phyloP scores from a whole-genome alignment of 2,888 invertebrate genomes.

The Dicranocentrus wangi region DNA sequence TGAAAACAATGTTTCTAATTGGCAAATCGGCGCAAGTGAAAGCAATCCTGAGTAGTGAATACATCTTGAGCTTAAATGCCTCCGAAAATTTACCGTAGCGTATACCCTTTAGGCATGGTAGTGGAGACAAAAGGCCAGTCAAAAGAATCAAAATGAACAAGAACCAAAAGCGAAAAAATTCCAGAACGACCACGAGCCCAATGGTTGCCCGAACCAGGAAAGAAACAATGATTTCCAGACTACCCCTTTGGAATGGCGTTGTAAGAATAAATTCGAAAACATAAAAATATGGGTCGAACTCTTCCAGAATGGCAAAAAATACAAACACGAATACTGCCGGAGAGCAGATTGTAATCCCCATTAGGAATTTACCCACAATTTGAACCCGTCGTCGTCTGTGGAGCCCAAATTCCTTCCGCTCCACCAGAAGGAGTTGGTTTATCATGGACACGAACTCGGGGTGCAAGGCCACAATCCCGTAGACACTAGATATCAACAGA shows the following conservation, averaged over 20 bases:
- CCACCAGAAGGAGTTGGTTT: too few relatives aligned
- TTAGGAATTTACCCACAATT: too few relatives aligned
- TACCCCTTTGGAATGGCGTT: background rate
- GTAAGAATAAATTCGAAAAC: constrained; percentile 17
- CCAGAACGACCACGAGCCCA: constrained; percentile 8
- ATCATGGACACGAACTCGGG: too few relatives aligned
- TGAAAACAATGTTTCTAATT: background rate
- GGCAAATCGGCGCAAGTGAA: background rate
- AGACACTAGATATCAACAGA: too few relatives aligned
- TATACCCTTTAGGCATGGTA: background rate
- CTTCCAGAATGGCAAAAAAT: constrained; percentile 2
- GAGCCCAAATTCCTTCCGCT: too few relatives aligned
- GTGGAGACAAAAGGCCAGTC: background rate
- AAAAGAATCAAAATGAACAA: background rate
- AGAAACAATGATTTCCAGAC: background rate
- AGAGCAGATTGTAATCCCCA: too few relatives aligned
- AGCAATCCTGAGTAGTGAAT: constrained; percentile 7
- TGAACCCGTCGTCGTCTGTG: too few relatives aligned
- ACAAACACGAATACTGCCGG: too few relatives aligned
- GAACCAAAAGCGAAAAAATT: constrained; percentile 15
- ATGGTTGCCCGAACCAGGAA: background rate
- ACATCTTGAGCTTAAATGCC: background rate
- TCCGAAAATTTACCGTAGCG: background rate
- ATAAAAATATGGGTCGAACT: constrained; percentile 26
- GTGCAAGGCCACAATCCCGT: too few relatives aligned